Evolutionary conservation across 2,113 vertebrate species (phyloP).

Genomic region (Pluvianellus socialis): DNA sequence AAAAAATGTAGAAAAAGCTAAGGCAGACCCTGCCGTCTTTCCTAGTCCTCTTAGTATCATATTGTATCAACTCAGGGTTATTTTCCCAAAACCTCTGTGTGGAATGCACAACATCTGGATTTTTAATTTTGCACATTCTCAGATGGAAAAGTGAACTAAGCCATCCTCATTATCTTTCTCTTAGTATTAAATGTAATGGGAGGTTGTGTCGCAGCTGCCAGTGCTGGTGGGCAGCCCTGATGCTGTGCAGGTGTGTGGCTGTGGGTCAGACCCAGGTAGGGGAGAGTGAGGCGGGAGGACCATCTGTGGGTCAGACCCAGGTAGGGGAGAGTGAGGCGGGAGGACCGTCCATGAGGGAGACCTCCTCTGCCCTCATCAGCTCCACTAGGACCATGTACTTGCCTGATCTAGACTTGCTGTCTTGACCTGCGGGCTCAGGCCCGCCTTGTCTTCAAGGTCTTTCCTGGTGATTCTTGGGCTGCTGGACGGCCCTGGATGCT

Average conservation of each 20-base stretch:
- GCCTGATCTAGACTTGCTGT: too few relatives aligned
- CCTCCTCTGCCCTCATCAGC: neutral
- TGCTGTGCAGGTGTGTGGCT: neutral
- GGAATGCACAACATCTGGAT: fast-evolving
- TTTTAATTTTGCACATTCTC: neutral
- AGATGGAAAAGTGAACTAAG: neutral
- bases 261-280: neutral
- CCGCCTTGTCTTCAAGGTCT: fast-evolving
- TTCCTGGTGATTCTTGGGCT: neutral
- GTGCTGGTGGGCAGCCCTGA: neutral
- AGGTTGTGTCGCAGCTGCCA: neutral
- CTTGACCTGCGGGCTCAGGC: neutral
- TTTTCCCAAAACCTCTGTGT: neutral
- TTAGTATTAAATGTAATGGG: fast-evolving
- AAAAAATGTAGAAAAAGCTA: neutral
- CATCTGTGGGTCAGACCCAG: too few relatives aligned
- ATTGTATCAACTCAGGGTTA: fast-evolving
- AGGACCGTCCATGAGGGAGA: neutral
- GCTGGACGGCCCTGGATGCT: neutral
- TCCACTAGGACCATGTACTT: fast-evolving
- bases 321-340: neutral
- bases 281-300: neutral
- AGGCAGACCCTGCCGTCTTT: neutral
- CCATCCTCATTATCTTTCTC: neutral
- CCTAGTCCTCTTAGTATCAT: neutral